Percentiles rank a stretch among this genome's conserved stretches.
Conservation (phyloP, 2,797 vertebrate species). For the Apodemus agrarius region DNA sequence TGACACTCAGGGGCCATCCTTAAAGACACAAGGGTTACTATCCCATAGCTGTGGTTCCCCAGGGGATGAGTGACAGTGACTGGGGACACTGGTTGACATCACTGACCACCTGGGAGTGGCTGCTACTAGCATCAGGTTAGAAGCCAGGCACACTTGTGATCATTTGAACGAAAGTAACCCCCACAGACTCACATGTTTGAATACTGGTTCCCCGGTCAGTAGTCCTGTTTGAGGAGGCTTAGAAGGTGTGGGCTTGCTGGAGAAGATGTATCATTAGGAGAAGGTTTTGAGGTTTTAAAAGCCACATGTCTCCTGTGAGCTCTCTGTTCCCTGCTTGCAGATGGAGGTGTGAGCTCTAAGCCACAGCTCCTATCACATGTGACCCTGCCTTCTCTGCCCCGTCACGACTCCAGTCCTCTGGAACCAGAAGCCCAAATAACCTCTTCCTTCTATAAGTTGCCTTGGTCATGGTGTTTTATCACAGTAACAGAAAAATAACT, state of each 20-base stretch:
- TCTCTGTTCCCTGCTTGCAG: neutral
- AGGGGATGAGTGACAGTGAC: neutral
- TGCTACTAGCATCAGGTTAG: neutral
- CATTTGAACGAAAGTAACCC: neutral
- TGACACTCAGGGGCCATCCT: neutral
- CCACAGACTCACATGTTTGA: no score
- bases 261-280: neutral
- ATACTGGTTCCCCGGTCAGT: no score
- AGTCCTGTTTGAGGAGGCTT: neutral
- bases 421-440: neutral
- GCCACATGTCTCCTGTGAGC: neutral
- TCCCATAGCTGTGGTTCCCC: neutral
- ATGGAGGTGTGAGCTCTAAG: neutral
- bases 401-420: neutral
- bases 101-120: neutral
- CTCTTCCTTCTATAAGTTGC: no score
- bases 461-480: neutral
- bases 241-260: neutral
- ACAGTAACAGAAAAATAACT: neutral
- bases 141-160: neutral
- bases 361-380: neutral
- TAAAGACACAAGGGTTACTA: no score
- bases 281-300: neutral
- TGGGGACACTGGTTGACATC: neutral
- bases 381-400: accelerated